Base-by-base conservation (phyloP, 2,797 vertebrate species). In the Loris lydekkerianus region DNA sequence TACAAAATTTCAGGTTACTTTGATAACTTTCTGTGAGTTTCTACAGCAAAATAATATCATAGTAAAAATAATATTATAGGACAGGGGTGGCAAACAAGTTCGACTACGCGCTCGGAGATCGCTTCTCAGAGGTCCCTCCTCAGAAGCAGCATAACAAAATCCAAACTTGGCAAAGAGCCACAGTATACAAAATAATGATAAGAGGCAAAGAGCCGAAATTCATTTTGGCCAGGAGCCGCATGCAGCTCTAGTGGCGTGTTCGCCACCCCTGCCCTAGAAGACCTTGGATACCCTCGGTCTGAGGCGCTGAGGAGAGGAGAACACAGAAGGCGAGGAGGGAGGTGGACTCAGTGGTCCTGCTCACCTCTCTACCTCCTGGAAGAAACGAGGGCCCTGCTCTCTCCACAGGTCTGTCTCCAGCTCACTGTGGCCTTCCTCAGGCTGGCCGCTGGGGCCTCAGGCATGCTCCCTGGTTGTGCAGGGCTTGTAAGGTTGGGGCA, bases 11-110 rank as follows among this genome's bases (percentile, higher is more conserved):
- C 21, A 53, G 53, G 40, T 91, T 70, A 61, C 31, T 89, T 70
- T 73, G 43, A 60, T 76, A 37, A 65, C 17, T 80, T 80, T 80
- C 63, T 81, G 7, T 46, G 37, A 23, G 37, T 80, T 73, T 65
- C 11, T 81, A 65, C 34, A 65, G 43, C 56, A 86, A 80, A 81
- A 80, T 53, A 8, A 5, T 72, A 85, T 40, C 63, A 0, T 56
- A 83, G 7, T 80, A 61, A 94, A 90, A 86, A 85, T 56, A 75
- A 56, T 82, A 65, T 40, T 78, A 70, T 10, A 85, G 46, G 27
- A 87, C 34, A 34, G 34, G 34, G 34, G 34, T 34, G 34, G 34
- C 34, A 2, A 34, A 34, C 34, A 34, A 34, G 34, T 34, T 34
- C 34, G 34, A 34, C 34, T 34, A 34, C 34, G 2, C 34, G 34